phyloP scores from a whole-genome alignment of 2,888 invertebrate genomes.

The Drosophila gaucha region DNA sequence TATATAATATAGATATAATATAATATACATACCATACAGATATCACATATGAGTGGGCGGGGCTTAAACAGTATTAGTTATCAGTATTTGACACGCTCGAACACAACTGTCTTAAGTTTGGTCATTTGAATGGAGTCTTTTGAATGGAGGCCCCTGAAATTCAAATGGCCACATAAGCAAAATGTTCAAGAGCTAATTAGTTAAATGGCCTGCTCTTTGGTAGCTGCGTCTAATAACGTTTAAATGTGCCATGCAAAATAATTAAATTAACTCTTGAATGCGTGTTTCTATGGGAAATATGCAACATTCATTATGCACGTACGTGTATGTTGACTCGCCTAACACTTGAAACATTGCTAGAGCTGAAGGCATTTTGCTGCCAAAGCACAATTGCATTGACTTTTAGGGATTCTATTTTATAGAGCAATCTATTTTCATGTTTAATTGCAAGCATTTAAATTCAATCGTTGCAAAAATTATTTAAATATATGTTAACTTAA shows the following conservation, averaged over 20 bases:
- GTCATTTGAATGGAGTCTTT: too few species aligned
- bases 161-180: constrained; percentile 36
- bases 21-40: neutral
- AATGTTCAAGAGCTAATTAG: constrained; percentile 54
- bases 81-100: neutral
- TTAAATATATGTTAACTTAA: neutral
- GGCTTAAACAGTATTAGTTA: too few species aligned
- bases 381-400: constrained; percentile 2
- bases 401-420: constrained; percentile 15
- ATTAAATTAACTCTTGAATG: constrained; percentile 61
- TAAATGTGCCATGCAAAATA: constrained; percentile 45
- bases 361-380: neutral
- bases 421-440: constrained; percentile 18
- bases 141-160: neutral
- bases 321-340: neutral
- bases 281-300: constrained; percentile 18
- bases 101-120: neutral
- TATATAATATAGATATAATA: neutral
- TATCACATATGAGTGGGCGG: neutral
- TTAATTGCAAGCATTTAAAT: too few species aligned
- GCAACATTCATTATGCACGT: neutral
- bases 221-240: constrained; percentile 9
- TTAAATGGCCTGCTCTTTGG: constrained; percentile 42
- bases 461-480: constrained; percentile 31
- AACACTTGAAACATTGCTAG: neutral